Base-by-base conservation (phyloP, 2,888 invertebrate species). In the Ichneumoninae sp. region DNA sequence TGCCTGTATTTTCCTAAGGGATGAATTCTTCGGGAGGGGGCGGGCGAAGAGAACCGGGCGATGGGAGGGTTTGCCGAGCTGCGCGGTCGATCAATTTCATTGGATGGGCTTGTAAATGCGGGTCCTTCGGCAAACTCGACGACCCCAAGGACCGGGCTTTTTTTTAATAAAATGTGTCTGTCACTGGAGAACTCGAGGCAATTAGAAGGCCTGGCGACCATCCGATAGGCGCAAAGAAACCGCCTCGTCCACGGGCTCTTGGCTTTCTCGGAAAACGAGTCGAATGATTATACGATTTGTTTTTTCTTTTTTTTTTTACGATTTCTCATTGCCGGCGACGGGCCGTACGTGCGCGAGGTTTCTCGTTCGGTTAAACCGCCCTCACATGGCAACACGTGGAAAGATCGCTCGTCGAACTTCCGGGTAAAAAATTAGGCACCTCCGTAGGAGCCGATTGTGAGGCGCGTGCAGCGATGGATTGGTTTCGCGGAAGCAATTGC, bases 1-100 rank as follows among this genome's bases (percentile, higher is more conserved):
- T 93, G 91, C 91, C 91, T 91, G 91, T 91, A 92, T 93, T 92
- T 93, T 92, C 91, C 92, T 92, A 90, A 92, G 89, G 88, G 88
- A 89, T 89, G 87, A 90, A 89, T 89, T 89, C 86, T 85, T 81
- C 13, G 44, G 16, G 44, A 47, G 33, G 50, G 70, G 65, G 66
- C 71, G 54, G 54, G 78, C 66, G 65, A 79, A 81, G 60, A 73
- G 57, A 69, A 47, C 74, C 65, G 0, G 50, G 33, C 47, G 54
- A 44, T 60, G 74, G 69, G 19, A 33, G 52, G 74, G 30, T 10
- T 63, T 70, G 44, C 66, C 76, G 36, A 52, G 77, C 8, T 36
- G 54, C 57, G 74, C 70, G 30, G 70, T 65, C 83, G 86, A 85
- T 85, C 81, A 86, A 81, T 81, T 85, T 83, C 78, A 83, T 83